Conservation (phyloP, 2,113 vertebrate genomes). For the Peromyscus maniculatus region DNA sequence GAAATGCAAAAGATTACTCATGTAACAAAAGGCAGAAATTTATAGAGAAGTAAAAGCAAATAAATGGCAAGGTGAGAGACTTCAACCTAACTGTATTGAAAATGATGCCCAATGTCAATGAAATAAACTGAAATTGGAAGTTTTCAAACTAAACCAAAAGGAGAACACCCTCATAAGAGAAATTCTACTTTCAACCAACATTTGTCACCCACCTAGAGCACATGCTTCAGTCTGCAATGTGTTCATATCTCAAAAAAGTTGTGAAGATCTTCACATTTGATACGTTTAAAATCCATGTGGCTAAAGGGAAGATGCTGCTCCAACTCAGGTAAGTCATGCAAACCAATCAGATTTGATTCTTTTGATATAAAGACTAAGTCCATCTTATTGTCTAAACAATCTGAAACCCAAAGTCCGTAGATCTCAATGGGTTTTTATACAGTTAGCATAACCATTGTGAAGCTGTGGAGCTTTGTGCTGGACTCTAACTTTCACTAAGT, state of each 20-base stretch:
- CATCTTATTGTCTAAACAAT: neutral
- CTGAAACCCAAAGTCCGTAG: neutral
- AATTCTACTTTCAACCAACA: neutral
- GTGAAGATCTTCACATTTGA: neutral
- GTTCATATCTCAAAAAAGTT: neutral
- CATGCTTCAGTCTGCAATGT: neutral
- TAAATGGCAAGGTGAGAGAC: neutral
- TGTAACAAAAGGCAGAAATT: neutral
- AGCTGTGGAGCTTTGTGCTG: neutral
- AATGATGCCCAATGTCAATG: constrained; percentile 23
- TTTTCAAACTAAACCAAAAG: neutral
- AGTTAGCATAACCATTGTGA: neutral
- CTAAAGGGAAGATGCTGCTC: too few species aligned
- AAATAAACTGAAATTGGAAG: neutral
- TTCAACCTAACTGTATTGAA: neutral
- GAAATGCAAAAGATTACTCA: neutral
- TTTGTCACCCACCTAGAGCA: neutral
- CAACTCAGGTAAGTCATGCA: neutral
- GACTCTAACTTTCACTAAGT: neutral
- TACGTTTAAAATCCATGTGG: neutral
- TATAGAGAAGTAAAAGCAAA: neutral
- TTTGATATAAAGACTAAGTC: neutral
- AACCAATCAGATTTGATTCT: neutral
- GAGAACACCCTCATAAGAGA: neutral
- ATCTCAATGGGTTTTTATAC: neutral